Evolutionary conservation across 1,140 invertebrate species (phyloP), one percentile per base, ranked within the genome.

Genomic region (Ganaspis sp.): DNA sequence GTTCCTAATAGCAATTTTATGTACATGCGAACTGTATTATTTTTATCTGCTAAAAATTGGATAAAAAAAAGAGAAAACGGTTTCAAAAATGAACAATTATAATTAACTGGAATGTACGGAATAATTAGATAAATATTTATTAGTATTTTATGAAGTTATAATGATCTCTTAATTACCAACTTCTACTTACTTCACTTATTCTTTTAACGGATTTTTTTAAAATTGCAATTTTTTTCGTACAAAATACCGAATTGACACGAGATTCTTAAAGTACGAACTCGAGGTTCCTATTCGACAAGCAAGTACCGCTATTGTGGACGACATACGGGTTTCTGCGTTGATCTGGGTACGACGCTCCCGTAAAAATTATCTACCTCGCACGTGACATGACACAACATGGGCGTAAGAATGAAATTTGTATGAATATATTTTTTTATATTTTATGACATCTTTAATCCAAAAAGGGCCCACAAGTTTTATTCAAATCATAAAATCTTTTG

Each of bases 251-350:
- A 86, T 87, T 83, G 79, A 82, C 71, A 74, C 79, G 80, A 74
- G 75, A 74, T 75, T 80, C 81, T 74, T 77, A 79, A 81, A 79
- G 77, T 83, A 86, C 78, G 23, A 64, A 64, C 58, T 64, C 58
- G 23, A 64, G 58, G 58, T 64, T 64, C 58, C 58, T 64, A 64
- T 64, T 75, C 81, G 72, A 54, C 72, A 72, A 69, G 69, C 77
- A 84, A 78, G 86, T 90, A 90, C 89, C 89, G 89, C 89, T 90
- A 90, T 83, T 85, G 81, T 85, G 84, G 85, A 86, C 84, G 84
- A 88, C 87, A 86, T 87, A 84, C 86, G 86, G 87, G 82, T 87
- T 82, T 80, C 83, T 80, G 83, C 80, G 82, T 84, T 76, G 82
- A 83, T 81, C 83, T 76, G 76, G 78, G 79, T 83, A 83, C 70